These are phyloP conservation scores for Marmota flaviventris DNA, from an alignment of 2,113 vertebrate genomes.

Conservation along the genomic window DNA sequence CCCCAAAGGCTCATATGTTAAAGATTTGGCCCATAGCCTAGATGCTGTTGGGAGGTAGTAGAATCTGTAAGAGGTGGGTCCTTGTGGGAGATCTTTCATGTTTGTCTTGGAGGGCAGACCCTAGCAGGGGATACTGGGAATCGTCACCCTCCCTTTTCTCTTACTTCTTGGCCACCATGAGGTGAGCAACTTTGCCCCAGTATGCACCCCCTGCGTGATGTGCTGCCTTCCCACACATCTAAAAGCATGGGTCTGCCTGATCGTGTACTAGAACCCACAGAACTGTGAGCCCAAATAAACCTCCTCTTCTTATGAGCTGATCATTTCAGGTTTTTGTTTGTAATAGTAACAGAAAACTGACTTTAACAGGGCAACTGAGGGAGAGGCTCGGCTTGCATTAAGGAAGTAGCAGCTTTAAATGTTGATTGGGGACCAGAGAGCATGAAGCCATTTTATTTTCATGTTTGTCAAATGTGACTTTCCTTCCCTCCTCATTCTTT, in stretches of 20 bases:
- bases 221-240: neutral
- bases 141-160: rapidly evolving
- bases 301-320: neutral
- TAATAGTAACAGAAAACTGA: neutral
- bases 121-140: neutral
- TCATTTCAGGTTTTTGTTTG: neutral
- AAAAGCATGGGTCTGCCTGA: no score
- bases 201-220: neutral
- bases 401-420: neutral
- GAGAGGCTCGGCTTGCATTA: neutral
- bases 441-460: neutral
- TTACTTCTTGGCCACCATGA: neutral
- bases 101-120: neutral
- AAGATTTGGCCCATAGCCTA: neutral
- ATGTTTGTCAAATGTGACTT: neutral
- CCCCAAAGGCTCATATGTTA: neutral
- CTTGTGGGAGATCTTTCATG: no score
- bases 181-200: neutral
- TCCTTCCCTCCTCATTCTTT: neutral
- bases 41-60: neutral
- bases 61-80: neutral
- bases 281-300: neutral
- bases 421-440: neutral
- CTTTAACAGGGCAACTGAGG: neutral
- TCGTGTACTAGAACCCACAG: neutral